Evolutionary conservation across 2,888 invertebrate genomes (phyloP).

Genomic region (Chaitophorus viminalis): DNA sequence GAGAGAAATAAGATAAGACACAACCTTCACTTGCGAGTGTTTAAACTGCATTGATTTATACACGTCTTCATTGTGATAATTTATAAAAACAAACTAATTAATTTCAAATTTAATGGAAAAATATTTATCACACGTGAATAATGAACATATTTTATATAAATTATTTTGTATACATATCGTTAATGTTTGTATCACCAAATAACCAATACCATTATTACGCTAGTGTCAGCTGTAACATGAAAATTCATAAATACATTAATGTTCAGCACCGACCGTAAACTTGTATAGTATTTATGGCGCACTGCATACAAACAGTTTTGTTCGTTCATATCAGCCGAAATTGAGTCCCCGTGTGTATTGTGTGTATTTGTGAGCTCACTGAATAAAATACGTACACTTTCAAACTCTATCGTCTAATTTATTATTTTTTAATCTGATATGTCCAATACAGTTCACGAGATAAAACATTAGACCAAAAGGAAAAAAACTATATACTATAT

Average conservation of each 20-base stretch:
- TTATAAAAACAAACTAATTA: too few species aligned
- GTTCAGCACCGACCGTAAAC: background rate
- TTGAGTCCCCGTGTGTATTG: background rate
- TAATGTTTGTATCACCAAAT: background rate
- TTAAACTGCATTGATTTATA: too few species aligned
- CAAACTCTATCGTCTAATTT: background rate
- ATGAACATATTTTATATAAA: background rate
- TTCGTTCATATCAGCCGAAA: background rate
- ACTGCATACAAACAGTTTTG: background rate
- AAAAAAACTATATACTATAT: too few species aligned
- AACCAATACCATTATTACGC: background rate
- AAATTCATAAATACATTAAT: background rate
- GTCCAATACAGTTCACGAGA: background rate
- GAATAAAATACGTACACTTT: background rate
- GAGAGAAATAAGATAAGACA: too few species aligned
- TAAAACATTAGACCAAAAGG: background rate
- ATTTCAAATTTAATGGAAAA: too few species aligned
- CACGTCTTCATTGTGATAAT: too few species aligned
- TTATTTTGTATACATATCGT: too few species aligned
- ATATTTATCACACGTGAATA: background rate
- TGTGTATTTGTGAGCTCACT: background rate
- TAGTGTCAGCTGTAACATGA: background rate
- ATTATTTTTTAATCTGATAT: background rate
- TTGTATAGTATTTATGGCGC: background rate
- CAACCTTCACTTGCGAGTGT: too few species aligned